phyloP scores from a whole-genome alignment of 2,797 vertebrate genomes.

The Lutjanus campechanus region DNA sequence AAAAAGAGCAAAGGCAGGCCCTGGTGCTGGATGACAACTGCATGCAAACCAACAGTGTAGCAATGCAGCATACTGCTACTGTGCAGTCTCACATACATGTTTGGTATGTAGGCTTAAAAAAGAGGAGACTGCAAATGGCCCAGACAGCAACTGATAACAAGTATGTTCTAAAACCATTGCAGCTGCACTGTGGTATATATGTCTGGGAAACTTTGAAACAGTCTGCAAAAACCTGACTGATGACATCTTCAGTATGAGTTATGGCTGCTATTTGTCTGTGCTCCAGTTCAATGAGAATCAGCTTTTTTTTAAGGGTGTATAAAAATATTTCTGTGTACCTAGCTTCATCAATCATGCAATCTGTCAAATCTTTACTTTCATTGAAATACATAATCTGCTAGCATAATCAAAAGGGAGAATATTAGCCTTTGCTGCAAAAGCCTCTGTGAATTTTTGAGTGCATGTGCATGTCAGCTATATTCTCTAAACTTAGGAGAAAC shows the following conservation, averaged over 20 bases:
- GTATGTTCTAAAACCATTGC: not conserved
- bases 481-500: not conserved
- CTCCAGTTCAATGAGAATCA: not conserved
- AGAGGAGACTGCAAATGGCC: not conserved
- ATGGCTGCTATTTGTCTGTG: not conserved
- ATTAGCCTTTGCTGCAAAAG: not conserved
- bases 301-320: not conserved
- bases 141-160: not conserved
- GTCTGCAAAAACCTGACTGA: not conserved
- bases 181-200: not conserved
- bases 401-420: not conserved
- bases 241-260: not conserved
- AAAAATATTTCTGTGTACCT: not conserved
- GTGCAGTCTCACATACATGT: constrained; percentile 1
- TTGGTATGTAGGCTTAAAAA: not conserved
- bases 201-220: not conserved
- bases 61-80: not conserved
- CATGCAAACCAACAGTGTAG: not conserved
- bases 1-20: not conserved
- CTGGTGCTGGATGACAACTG: not conserved
- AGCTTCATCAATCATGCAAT: not conserved
- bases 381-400: not conserved
- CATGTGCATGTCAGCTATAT: not conserved
- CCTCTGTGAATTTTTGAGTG: not conserved
- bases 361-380: not conserved